These are phyloP conservation scores for Listrodromus nycthemerus DNA, from an alignment of 2,888 invertebrate genomes.

Conservation along the genomic window DNA sequence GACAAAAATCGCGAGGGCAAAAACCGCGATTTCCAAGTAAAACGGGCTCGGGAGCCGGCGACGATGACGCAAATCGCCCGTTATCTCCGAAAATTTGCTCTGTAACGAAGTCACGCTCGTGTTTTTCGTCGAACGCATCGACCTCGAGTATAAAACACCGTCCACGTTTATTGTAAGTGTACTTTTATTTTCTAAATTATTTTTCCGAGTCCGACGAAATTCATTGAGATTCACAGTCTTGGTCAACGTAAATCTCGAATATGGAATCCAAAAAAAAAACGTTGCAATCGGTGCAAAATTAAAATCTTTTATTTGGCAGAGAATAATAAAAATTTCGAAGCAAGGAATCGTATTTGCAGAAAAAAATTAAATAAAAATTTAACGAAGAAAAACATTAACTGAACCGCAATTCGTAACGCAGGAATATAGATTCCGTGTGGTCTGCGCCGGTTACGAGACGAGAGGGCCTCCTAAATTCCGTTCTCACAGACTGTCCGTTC, in stretches of 20 bases:
- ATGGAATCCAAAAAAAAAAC: constrained; percentile 19
- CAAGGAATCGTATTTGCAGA: background rate
- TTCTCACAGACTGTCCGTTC: constrained; percentile 53
- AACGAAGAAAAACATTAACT: background rate
- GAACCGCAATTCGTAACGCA: background rate
- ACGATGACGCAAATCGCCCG: constrained; percentile 65
- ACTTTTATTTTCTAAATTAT: background rate
- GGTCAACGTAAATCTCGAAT: constrained; percentile 25
- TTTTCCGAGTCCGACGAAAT: constrained; percentile 20
- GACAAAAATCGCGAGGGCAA: constrained; percentile 23
- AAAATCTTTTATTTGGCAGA: background rate
- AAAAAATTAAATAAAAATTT: background rate
- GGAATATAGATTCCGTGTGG: background rate
- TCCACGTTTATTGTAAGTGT: constrained; percentile 27
- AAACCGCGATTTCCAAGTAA: constrained; percentile 48
- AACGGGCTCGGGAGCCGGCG: constrained; percentile 19
- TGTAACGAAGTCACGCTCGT: constrained; percentile 57
- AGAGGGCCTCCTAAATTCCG: constrained; percentile 52
- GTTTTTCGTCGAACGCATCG: constrained; percentile 49
- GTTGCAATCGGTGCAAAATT: background rate
- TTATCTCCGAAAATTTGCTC: constrained; percentile 68
- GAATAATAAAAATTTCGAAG: background rate
- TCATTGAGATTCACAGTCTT: constrained; percentile 36
- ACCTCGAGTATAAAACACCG: constrained; percentile 12
- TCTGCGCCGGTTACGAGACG: constrained; percentile 1